Conservation (phyloP, 2,888 invertebrate species). For the Junonia oenone region DNA sequence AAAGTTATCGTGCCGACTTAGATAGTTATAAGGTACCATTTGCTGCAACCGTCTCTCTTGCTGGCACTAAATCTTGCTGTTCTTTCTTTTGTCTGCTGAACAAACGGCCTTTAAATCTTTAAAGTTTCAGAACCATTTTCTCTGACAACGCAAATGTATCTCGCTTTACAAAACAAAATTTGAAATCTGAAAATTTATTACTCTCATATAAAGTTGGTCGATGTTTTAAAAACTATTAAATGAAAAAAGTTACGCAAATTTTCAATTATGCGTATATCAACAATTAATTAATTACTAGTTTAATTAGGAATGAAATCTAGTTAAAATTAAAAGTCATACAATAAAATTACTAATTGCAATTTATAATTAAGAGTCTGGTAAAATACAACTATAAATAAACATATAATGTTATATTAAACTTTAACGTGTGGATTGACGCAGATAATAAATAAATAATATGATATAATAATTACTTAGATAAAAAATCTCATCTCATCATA, state of each 20-base stretch:
- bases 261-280: neutral
- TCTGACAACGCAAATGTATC: slow-evolving; percentile 27
- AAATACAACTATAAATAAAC: no score
- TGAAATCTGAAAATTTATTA: neutral
- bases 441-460: no score
- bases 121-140: slow-evolving; percentile 41
- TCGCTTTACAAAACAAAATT: slow-evolving; percentile 16
- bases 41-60: slow-evolving; percentile 34
- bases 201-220: neutral
- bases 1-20: slow-evolving; percentile 14
- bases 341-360: no score
- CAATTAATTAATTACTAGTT: no score
- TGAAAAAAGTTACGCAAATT: neutral
- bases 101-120: slow-evolving; percentile 43
- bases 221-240: slow-evolving; percentile 2
- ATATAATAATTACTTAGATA: no score
- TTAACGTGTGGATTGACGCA: no score
- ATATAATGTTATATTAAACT: no score
- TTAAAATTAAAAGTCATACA: no score
- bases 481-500: no score
- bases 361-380: no score
- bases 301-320: no score
- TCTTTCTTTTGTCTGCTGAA: slow-evolving; percentile 42
- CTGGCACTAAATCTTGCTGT: slow-evolving; percentile 41
- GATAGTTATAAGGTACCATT: slow-evolving; percentile 24